A percentile compares a stretch with the other conserved stretches of the same genome.
Conservation (phyloP, 2,797 vertebrate genomes). For the Gobio occitaniae region DNA sequence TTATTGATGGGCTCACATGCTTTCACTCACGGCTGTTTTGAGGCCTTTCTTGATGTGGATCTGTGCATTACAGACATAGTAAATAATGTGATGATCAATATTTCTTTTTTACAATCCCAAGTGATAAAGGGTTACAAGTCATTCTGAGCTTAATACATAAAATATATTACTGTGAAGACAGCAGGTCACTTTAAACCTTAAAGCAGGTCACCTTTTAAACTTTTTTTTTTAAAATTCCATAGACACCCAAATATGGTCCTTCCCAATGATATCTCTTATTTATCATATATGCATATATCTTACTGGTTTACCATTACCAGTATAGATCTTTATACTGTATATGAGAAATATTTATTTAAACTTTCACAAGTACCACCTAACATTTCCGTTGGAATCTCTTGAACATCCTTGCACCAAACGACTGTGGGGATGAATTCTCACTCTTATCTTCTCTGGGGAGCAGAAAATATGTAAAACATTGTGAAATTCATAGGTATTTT, state of each 20-base stretch:
- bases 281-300: background rate
- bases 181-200: background rate
- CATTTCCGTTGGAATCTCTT: background rate
- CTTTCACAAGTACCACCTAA: background rate
- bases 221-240: background rate
- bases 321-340: background rate
- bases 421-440: slow-evolving; percentile 15
- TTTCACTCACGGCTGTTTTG: slow-evolving; percentile 51
- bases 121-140: slow-evolving; percentile 17
- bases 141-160: slow-evolving; percentile 15
- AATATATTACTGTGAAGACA: slow-evolving; percentile 4
- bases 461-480: slow-evolving; percentile 29
- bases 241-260: background rate
- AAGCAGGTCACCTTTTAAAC: slow-evolving; percentile 1
- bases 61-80: slow-evolving; percentile 36
- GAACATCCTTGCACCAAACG: background rate
- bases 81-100: slow-evolving; percentile 49
- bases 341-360: background rate
- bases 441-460: slow-evolving; percentile 1
- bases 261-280: background rate
- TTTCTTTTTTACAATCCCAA: slow-evolving; percentile 22
- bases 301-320: background rate
- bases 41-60: slow-evolving; percentile 26
- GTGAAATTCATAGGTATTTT: slow-evolving; percentile 8
- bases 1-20: slow-evolving; percentile 48